Base-by-base conservation (phyloP, 1,140 invertebrate species). In the Proctacanthus coquilletti region DNA sequence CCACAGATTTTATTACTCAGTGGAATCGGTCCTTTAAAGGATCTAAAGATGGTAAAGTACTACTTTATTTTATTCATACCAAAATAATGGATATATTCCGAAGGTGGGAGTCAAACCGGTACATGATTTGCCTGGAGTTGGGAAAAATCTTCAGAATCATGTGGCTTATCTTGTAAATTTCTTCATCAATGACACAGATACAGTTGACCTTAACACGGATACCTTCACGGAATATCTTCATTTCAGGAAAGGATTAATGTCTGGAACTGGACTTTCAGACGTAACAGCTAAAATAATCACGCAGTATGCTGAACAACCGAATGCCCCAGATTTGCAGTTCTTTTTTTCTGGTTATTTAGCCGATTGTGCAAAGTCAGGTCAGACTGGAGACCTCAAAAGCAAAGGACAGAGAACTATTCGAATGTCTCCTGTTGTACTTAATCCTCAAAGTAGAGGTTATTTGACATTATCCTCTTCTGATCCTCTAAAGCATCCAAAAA, bases 71-170 rank as follows among this genome's bases (percentile, higher is more conserved):
- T n/a, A n/a, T 31, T 31, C 5, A n/a, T 10, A n/a, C 5, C 15
- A 9, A 31, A 31, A 8, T 25, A 8, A 8, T 25, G n/a, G n/a
- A n/a, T n/a, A n/a, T n/a, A n/a, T 14, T 15, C 38, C 8, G 10
- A n/a, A 47, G 45, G 66, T 63, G 0, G 75, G 75, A 15, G 69
- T 86, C 0, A 68, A 70, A 0, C 60, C 74, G 0, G 56, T 85
- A 3, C 80, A 83, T 41, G 64, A 83, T 49, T 65, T 93, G 5
- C 84, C 83, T 0, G 78, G 77, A 0, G 88, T 93, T 3, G 88
- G 89, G 0, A 71, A 75, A 42, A 93, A 93, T 63, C 70, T 94
- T 1, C 84, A 87, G 46, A 87, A 88, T 53, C 86, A 89, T 47
- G 84, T 86, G 0, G 77, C 81, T 3, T 79, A 70, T 56, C 76